Base-by-base conservation (phyloP, 2,113 vertebrate species). In the Colossoma macropomum region DNA sequence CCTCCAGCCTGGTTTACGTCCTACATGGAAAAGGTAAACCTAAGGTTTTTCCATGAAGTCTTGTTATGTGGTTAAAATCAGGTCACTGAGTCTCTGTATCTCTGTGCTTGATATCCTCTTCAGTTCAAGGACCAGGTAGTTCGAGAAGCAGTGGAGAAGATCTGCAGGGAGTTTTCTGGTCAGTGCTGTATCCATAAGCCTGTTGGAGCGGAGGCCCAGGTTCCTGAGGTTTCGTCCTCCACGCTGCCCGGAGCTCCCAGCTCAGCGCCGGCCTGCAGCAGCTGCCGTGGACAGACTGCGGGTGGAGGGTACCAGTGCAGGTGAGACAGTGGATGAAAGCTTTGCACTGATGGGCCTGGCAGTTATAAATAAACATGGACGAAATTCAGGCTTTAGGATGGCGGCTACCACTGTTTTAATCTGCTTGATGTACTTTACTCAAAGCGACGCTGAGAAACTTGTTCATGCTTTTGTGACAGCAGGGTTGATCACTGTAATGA, bases 261-360 rank as follows among this genome's bases (percentile, higher is more conserved):
- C 92, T 95, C 72, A 90, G 96, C 88, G 38, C 94, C 97, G 28
- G 89, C 93, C 83, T 99, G 98, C 91, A 96, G 94, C 87, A 95
- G 85, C 92, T 99, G 98, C 89, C 94, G 94, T 75, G 93, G 93
- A 0, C 93, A 94, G 21, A 97, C 98, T 5, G 84, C 96, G 0
- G 97, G 97, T 1, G 94, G 97, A 65, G 97, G 98, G 75, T 99
- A 97, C 92, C 97, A 98, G 87, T 99, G 98, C 95, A 99, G 98
- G 98, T 98, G 48, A 76, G 86, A 21, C 28, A 16, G 54, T 45
- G 34, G 3, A 38, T 1, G 16, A 27, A 7, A 7, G 3, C 3
- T 38, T 38, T 38, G 34, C 11, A 66, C 27, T 16, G 27, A 66
- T 30, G 27, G 5, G 28, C 27, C 62, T 48, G 19, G 48, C 1